phyloP scores from a whole-genome alignment of 2,888 invertebrate genomes.

The Scaptomyza tumidula region DNA sequence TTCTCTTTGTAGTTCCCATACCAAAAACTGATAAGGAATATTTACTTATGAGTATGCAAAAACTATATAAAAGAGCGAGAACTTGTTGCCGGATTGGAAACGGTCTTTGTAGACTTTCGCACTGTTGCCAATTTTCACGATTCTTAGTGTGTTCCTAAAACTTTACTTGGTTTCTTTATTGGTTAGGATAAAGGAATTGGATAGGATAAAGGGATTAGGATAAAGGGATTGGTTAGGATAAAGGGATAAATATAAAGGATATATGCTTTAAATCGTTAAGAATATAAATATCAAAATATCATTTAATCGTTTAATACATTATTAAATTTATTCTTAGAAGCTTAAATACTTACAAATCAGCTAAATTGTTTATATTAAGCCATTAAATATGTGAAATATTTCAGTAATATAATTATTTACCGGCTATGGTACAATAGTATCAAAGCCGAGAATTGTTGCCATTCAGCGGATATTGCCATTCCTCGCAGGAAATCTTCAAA shows the following conservation, averaged over 20 bases:
- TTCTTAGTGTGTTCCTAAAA: neutral
- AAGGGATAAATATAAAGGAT: no score
- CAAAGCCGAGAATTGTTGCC: neutral
- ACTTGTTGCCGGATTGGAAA: neutral
- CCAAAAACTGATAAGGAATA: neutral
- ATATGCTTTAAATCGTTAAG: no score
- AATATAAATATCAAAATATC: no score
- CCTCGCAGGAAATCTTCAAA: neutral
- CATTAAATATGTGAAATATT: neutral
- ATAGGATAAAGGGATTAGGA: no score
- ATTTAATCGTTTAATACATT: no score
- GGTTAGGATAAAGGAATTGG: no score
- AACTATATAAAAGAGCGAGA: no score
- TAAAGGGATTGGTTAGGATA: no score
- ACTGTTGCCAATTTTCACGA: neutral
- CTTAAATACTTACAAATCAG: neutral
- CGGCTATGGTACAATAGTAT: neutral
- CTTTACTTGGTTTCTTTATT: no score
- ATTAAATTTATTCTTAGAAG: no score
- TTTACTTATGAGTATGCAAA: neutral
- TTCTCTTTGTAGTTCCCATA: neutral
- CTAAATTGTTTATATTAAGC: neutral
- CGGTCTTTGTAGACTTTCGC: neutral
- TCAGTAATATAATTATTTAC: neutral
- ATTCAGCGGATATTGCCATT: neutral